Evolutionary conservation across 2,888 invertebrate genomes (phyloP).

Genomic region (Tipula vernalis): DNA sequence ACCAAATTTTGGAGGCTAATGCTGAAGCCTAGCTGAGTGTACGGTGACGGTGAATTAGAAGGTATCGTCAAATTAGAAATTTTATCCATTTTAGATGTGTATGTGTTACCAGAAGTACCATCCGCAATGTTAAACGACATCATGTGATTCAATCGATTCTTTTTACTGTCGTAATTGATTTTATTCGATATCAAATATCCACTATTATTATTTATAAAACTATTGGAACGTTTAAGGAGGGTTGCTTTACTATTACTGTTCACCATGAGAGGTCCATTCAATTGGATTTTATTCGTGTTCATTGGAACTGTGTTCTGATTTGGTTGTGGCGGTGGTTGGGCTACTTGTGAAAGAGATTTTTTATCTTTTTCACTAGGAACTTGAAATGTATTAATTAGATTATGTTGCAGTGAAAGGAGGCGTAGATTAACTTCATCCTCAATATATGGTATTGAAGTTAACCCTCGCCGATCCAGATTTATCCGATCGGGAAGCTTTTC

Average conservation of each 20-base stretch:
- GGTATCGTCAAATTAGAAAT: background rate
- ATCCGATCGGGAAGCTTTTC: slow-evolving; percentile 79
- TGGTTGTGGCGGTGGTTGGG: background rate
- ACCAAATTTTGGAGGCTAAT: slow-evolving; percentile 48
- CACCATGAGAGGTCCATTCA: slow-evolving; percentile 16
- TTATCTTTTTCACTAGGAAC: slow-evolving; percentile 27
- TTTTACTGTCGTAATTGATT: background rate
- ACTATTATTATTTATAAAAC: slow-evolving; percentile 26
- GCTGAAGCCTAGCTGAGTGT: background rate
- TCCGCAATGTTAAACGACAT: background rate
- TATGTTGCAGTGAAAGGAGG: slow-evolving; percentile 83
- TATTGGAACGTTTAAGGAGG: slow-evolving; percentile 30
- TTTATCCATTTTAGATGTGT: background rate
- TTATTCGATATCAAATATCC: background rate
- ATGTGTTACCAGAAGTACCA: background rate
- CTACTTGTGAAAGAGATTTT: background rate
- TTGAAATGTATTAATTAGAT: slow-evolving; percentile 53
- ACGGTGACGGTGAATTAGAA: background rate
- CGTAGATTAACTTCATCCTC: slow-evolving; percentile 70
- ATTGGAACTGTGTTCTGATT: background rate
- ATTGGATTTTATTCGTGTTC: background rate
- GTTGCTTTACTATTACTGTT: slow-evolving; percentile 19
- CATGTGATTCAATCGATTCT: background rate
- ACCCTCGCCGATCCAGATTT: slow-evolving; percentile 71
- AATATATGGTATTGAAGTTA: slow-evolving; percentile 68